A percentile compares a stretch with the other conserved stretches of the same genome.
These are phyloP conservation scores for Leptinotarsa peninsularis DNA, from an alignment of 2,888 invertebrate genomes.

Conservation along the genomic window DNA sequence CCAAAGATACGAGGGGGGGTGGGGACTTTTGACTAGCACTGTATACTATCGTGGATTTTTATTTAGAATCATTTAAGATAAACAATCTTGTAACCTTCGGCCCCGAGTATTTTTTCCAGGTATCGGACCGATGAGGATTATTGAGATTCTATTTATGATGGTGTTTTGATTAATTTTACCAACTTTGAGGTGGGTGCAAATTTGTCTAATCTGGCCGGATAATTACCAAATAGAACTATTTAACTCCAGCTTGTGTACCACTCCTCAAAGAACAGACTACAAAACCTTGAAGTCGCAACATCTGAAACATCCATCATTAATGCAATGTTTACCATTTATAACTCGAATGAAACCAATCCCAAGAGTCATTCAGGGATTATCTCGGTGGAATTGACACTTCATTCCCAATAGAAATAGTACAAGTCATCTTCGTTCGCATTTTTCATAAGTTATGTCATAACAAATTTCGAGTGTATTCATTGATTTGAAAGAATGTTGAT, in stretches of 20 bases:
- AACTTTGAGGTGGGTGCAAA: too few species aligned
- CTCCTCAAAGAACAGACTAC: background rate
- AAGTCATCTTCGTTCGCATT: conserved; percentile 58
- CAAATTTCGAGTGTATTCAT: conserved; percentile 57
- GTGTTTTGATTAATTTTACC: too few species aligned
- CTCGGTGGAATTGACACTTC: conserved; percentile 55
- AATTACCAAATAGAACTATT: too few species aligned
- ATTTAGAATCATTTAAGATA: too few species aligned
- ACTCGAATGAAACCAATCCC: conserved; percentile 36
- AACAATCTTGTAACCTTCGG: too few species aligned
- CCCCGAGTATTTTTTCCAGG: too few species aligned
- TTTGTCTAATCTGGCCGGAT: too few species aligned
- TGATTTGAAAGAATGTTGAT: conserved; percentile 51
- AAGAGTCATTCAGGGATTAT: conserved; percentile 22
- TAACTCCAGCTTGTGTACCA: background rate
- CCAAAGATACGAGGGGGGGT: too few species aligned
- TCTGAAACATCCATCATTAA: conserved; percentile 37
- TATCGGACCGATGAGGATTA: too few species aligned
- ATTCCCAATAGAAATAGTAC: conserved; percentile 48
- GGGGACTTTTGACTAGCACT: too few species aligned
- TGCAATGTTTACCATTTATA: conserved; percentile 32
- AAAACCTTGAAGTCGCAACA: conserved; percentile 16
- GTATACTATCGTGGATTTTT: too few species aligned
- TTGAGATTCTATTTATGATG: too few species aligned
- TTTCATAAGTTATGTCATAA: conserved; percentile 58